Percentiles rank a stretch among this genome's conserved stretches.
These are phyloP conservation scores for Pongo abelii DNA, from an alignment of 2,113 vertebrate genomes.

Conservation along the genomic window DNA sequence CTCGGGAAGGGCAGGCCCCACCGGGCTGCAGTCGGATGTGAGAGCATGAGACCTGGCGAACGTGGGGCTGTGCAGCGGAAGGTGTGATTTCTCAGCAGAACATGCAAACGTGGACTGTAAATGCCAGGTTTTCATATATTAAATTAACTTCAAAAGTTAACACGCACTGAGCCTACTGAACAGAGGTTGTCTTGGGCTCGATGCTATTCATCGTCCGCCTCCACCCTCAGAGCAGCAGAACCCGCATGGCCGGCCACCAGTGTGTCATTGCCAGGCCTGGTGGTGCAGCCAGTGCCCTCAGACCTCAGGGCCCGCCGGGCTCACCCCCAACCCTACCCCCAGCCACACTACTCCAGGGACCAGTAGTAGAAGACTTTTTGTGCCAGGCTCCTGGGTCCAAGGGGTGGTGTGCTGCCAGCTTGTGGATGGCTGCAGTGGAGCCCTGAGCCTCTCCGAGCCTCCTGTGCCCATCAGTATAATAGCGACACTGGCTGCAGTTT, in stretches of 20 bases:
- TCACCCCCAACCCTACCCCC: too few species aligned
- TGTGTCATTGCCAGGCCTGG: background rate
- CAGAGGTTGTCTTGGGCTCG: background rate
- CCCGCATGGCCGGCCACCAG: background rate
- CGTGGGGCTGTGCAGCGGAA: too few species aligned
- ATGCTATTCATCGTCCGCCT: background rate
- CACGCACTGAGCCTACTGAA: too few species aligned
- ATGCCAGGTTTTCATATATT: background rate
- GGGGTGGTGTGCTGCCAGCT: background rate
- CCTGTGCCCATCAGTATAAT: background rate
- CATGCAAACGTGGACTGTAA: background rate
- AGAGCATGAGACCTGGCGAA: background rate
- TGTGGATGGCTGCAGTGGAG: background rate
- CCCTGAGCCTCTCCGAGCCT: background rate
- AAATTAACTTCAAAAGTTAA: background rate
- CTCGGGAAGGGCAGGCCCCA: accelerated
- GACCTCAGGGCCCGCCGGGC: background rate
- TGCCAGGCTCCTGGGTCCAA: accelerated
- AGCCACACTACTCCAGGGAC: background rate
- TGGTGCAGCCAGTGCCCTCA: background rate
- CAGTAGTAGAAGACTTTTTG: background rate
- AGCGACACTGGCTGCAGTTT: accelerated
- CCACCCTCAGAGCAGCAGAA: too few species aligned
- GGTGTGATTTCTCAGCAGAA: background rate
- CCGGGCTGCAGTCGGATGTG: accelerated